Evolutionary conservation across 2,797 vertebrate species (phyloP).

Genomic region (Hyperoplus immaculatus): DNA sequence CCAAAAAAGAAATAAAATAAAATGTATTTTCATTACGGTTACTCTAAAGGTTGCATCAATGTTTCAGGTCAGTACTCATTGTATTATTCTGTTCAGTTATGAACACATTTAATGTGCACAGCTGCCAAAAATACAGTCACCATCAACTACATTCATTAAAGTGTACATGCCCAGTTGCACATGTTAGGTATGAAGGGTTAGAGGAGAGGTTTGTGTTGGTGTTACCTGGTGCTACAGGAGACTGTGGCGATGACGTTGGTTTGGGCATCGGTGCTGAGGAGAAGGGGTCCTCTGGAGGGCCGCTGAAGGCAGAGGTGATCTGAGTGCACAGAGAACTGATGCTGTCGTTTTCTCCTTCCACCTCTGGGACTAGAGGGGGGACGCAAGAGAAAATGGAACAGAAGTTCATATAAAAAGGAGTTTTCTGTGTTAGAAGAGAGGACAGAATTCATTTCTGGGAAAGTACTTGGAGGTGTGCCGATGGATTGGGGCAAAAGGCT

Average conservation of each 20-base stretch:
- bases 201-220: neutral
- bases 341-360: slow-evolving; percentile 95
- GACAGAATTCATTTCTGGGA: neutral
- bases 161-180: neutral
- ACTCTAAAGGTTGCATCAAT: no score
- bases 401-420: neutral
- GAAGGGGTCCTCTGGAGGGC: slow-evolving; percentile 94
- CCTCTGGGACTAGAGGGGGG: slow-evolving; percentile 88
- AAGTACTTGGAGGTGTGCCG: neutral
- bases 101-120: neutral
- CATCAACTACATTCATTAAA: neutral
- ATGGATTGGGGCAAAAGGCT: no score
- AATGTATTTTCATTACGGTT: no score
- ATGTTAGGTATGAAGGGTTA: neutral
- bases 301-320: slow-evolving; percentile 95
- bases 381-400: slow-evolving; percentile 8
- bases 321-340: slow-evolving; percentile 97
- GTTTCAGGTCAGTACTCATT: no score
- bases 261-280: slow-evolving; percentile 96
- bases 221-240: slow-evolving; percentile 93
- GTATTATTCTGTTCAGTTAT: no score
- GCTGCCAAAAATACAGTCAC: neutral
- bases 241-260: slow-evolving; percentile 92
- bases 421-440: neutral
- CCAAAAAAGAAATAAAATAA: no score